Conservation (phyloP, 2,797 vertebrate genomes). For the Lutjanus argentimaculatus region DNA sequence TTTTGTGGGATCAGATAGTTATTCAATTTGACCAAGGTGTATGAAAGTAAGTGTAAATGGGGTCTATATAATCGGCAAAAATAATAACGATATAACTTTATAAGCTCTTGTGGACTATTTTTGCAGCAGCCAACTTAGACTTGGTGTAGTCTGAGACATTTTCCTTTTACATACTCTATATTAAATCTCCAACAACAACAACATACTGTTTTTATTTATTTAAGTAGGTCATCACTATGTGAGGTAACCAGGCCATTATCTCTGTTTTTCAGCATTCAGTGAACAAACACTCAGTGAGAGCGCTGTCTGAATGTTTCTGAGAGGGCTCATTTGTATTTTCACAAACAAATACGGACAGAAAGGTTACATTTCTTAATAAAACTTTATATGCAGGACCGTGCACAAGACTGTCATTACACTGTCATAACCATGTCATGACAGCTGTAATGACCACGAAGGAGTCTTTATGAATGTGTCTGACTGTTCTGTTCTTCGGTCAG, state of each 20-base stretch:
- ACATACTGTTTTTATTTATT: not conserved
- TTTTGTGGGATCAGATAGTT: not conserved
- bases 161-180: not conserved
- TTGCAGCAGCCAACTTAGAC: not conserved
- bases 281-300: not conserved
- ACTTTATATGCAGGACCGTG: no score
- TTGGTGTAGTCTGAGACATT: not conserved
- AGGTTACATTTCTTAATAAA: not conserved
- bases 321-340: not conserved
- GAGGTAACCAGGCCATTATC: not conserved
- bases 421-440: no score
- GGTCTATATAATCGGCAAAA: not conserved
- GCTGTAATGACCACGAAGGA: no score
- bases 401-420: no score
- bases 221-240: not conserved
- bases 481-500: no score
- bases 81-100: no score
- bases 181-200: not conserved
- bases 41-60: not conserved
- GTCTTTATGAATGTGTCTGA: no score
- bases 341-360: not conserved
- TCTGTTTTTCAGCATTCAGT: not conserved
- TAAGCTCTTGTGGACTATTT: not conserved
- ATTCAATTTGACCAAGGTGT: not conserved
- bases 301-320: not conserved